Evolutionary conservation across 2,797 vertebrate species (phyloP), one percentile per base, ranked within the genome.

Genomic region (Periophthalmus magnuspinnatus): DNA sequence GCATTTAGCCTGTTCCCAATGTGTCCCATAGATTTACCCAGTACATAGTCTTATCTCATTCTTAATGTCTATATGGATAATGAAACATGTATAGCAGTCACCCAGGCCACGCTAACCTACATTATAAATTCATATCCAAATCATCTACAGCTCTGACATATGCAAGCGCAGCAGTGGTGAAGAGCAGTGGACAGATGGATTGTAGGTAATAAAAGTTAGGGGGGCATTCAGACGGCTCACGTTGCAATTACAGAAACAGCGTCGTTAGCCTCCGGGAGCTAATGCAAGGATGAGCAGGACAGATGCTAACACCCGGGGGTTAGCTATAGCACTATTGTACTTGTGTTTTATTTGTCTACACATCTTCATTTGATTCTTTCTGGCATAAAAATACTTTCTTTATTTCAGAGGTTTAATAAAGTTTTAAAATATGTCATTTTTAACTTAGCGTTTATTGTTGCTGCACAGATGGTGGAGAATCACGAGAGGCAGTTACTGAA

Each of bases 1-100:
- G 17, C 67, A 48, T 84, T 83, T 75, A 73, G 66, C 76, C 61
- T 67, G 67, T 60, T 69, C 76, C 62, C 66, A 71, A 61, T 65
- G 57, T 36, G 57, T 70, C 68, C 21, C 50, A 55, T 64, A 65
- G 24, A 61, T 14, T 74, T 71, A 65, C 33, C 45, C 56, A 14
- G 41, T 28, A 70, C 36, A 62, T 22, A 61, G 68, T 24, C 59
- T 47, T 48, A 71, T 68, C 45, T 3, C 57, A 32, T 62, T 33
- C 38, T 54, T 65, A 59, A 66, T 21, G 50, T 24, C 34, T 52
- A 14, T 45, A 19, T 45, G 24, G 19, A 22, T 54, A 64, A 55
- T 64, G 50, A 72, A 47, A 55, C 32, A 16, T 65, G 55, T 9
- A 64, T 16, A 48, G 47, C 34, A 7, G 50, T 50, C 59, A 32